Conservation (phyloP, 1,140 invertebrate species). For the Eueides isabella region DNA sequence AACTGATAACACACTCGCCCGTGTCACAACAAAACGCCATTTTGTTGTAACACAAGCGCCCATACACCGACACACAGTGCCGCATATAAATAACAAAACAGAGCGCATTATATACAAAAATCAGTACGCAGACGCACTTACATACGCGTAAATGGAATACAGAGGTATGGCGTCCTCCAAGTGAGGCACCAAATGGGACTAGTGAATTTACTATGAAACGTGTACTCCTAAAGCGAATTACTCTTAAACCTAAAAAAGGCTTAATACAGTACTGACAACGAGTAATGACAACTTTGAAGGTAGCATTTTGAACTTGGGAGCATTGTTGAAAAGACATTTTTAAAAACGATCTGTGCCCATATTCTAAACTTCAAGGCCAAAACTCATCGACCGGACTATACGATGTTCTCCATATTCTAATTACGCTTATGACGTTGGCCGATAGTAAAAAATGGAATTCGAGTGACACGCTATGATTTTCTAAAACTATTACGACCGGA, state of each 20-base stretch:
- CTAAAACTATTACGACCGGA: slow-evolving; percentile 34
- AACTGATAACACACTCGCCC: slow-evolving; percentile 67
- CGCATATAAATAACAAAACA: slow-evolving; percentile 52
- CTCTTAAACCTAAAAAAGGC: slow-evolving; percentile 1
- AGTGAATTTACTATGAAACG: not conserved
- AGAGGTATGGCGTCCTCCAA: not conserved
- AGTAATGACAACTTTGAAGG: no score
- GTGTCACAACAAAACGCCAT: slow-evolving; percentile 49
- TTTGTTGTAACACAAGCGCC: slow-evolving; percentile 54
- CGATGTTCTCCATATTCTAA: not conserved
- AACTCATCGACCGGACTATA: not conserved
- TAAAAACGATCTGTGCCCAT: no score
- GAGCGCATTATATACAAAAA: slow-evolving; percentile 55
- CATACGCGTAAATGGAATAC: slow-evolving; percentile 11
- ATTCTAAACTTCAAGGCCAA: no score
- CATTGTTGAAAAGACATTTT: no score
- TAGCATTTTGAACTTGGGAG: no score
- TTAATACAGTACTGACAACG: not conserved
- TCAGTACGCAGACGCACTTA: slow-evolving; percentile 37
- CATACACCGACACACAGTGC: slow-evolving; percentile 66
- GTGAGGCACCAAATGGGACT: not conserved
- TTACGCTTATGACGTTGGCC: slow-evolving; percentile 19
- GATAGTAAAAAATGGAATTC: slow-evolving; percentile 52
- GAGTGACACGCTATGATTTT: slow-evolving; percentile 50
- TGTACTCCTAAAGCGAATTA: not conserved